These are phyloP conservation scores for Montipora cactus DNA, from an alignment of 64 coral and sea anemone species.

Conservation along the genomic window DNA sequence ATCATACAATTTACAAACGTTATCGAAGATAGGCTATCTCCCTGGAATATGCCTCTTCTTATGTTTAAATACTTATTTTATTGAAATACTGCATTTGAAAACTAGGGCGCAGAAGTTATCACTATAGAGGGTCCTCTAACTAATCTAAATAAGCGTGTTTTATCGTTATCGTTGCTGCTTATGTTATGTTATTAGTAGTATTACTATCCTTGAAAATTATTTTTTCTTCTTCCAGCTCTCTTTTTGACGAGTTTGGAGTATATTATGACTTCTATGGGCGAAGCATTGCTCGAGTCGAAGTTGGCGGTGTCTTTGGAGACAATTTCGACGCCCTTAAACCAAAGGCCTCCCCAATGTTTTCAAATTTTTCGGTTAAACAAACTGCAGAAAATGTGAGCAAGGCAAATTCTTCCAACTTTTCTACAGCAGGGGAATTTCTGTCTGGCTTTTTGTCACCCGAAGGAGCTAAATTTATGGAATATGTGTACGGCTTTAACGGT, in stretches of 20 bases:
- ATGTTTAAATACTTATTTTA: too few relatives aligned
- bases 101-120: too few relatives aligned
- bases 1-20: too few relatives aligned
- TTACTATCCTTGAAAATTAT: too few relatives aligned
- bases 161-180: too few relatives aligned
- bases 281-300: neutral
- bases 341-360: slow-evolving; percentile 12
- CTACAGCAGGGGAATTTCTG: slow-evolving; percentile 13
- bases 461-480: neutral
- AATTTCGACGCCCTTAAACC: neutral
- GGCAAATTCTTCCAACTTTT: neutral
- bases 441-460: slow-evolving; percentile 8
- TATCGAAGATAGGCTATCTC: too few relatives aligned
- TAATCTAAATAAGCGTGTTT: too few relatives aligned
- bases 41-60: too few relatives aligned
- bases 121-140: too few relatives aligned
- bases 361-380: neutral
- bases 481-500: neutral
- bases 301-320: neutral
- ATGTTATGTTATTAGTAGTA: too few relatives aligned
- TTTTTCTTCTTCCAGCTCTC: neutral
- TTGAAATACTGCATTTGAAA: too few relatives aligned
- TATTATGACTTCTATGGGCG: neutral
- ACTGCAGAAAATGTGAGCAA: neutral
- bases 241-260: neutral